Evolutionary conservation across 2,888 invertebrate genomes (phyloP).

Genomic region (Melanophora roralis): DNA sequence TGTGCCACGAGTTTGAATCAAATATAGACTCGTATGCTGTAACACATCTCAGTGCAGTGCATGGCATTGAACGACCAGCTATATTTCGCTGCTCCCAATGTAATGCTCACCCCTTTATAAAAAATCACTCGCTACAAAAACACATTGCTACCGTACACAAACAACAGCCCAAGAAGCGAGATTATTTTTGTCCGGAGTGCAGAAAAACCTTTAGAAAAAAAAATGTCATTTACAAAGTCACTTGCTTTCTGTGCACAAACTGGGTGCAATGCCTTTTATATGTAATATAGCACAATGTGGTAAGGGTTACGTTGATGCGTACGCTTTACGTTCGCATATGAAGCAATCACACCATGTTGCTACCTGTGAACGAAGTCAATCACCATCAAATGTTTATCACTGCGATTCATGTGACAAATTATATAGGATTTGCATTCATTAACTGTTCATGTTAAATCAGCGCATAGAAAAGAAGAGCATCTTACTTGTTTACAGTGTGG

Average conservation of each 20-base stretch:
- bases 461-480: constrained; percentile 9
- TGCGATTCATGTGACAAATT: constrained; percentile 48
- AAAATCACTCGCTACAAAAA: constrained; percentile 57
- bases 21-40: constrained; percentile 57
- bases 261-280: constrained; percentile 48
- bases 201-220: constrained; percentile 57
- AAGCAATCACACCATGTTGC: constrained; percentile 46
- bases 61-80: constrained; percentile 53
- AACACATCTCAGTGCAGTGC: constrained; percentile 44
- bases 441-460: constrained; percentile 42
- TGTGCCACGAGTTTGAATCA: constrained; percentile 58
- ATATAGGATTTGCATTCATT: constrained; percentile 23
- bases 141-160: constrained; percentile 56
- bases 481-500: constrained; percentile 51
- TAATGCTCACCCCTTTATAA: constrained; percentile 57
- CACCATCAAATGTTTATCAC: constrained; percentile 18
- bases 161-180: constrained; percentile 52
- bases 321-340: constrained; percentile 45
- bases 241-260: constrained; percentile 51
- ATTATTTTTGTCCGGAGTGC: constrained; percentile 51
- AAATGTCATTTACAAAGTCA: constrained; percentile 59
- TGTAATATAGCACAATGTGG: constrained; percentile 29
- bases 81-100: constrained; percentile 52
- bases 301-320: constrained; percentile 38
- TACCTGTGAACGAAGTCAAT: background rate